Percentiles rank a stretch among this genome's conserved stretches.
These are phyloP conservation scores for Pandemis corylana DNA, from an alignment of 2,888 invertebrate species.

Conservation along the genomic window DNA sequence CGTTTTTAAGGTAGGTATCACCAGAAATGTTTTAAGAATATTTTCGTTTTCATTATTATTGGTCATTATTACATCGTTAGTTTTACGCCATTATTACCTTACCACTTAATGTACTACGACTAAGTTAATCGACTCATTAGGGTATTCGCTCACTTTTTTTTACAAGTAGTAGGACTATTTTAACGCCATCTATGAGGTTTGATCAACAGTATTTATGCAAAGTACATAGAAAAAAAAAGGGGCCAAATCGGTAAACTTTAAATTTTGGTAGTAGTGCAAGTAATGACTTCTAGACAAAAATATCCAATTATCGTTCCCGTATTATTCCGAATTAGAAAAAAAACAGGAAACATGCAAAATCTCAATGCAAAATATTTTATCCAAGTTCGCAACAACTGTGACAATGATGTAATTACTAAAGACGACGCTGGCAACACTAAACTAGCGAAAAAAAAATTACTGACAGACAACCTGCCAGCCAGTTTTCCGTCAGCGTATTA, in stretches of 20 bases:
- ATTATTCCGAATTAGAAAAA: not conserved
- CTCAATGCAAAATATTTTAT: not conserved
- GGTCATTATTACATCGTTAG: no score
- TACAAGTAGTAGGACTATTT: not conserved
- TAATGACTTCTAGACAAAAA: not conserved
- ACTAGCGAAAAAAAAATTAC: not conserved
- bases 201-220: not conserved
- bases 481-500: constrained; percentile 45
- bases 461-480: constrained; percentile 44
- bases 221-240: not conserved
- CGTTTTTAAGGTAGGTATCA: no score
- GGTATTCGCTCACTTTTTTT: not conserved
- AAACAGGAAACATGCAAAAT: not conserved
- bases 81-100: no score
- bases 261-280: no score
- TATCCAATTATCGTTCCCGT: not conserved
- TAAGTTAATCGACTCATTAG: no score
- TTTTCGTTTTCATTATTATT: no score
- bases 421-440: not conserved
- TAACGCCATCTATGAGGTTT: constrained; percentile 24
- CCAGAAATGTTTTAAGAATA: no score
- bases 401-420: not conserved
- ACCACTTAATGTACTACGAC: no score
- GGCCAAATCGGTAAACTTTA: not conserved
- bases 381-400: not conserved